These are phyloP conservation scores for Diaphora mendica DNA, from an alignment of 2,888 invertebrate species.

Conservation along the genomic window DNA sequence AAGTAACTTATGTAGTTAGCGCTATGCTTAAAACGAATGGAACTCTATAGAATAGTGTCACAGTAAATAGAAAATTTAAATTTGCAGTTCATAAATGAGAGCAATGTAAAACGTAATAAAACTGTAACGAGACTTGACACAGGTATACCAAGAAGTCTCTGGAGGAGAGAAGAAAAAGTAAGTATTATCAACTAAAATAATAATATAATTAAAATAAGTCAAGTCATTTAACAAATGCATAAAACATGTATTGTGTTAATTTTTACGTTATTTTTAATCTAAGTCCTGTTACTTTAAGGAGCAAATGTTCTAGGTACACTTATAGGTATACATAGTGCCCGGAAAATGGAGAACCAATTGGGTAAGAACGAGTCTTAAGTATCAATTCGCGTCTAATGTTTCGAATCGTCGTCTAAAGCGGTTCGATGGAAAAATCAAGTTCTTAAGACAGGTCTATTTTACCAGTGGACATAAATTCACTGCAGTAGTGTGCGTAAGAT, in stretches of 20 bases:
- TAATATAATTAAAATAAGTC: no score
- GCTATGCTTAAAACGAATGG: conserved; percentile 27
- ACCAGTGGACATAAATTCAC: not conserved
- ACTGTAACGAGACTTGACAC: not conserved
- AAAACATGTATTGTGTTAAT: no score
- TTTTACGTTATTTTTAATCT: no score
- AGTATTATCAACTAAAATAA: not conserved
- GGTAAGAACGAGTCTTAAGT: not conserved
- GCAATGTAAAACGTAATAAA: not conserved
- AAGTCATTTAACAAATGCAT: no score
- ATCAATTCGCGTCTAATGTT: not conserved
- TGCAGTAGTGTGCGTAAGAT: not conserved
- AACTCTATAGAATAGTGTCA: conserved; percentile 12
- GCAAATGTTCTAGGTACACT: no score
- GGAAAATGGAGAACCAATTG: not conserved
- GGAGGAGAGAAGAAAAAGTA: not conserved
- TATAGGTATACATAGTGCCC: not conserved
- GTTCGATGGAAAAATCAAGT: not conserved
- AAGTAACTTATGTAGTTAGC: conserved; percentile 13
- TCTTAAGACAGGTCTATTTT: not conserved
- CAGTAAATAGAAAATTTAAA: conserved; percentile 1
- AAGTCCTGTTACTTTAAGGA: no score
- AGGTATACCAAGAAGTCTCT: not conserved
- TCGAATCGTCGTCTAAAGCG: not conserved
- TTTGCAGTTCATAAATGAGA: not conserved